Base-by-base conservation (phyloP, 2,797 vertebrate genomes). In the Rhinophrynus dorsalis region DNA sequence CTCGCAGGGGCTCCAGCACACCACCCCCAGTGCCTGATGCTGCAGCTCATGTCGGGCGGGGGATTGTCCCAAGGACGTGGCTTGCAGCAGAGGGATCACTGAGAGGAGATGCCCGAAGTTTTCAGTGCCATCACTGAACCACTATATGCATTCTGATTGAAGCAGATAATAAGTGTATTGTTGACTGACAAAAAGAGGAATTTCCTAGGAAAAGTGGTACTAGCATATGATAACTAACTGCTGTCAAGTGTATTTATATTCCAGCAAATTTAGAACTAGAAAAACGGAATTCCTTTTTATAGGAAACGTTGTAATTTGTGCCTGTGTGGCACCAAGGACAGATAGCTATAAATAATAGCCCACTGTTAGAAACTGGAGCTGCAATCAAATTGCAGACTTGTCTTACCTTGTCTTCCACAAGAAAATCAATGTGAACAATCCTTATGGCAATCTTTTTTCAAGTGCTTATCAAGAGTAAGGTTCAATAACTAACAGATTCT, bases 351-450 rank as follows among this genome's bases (percentile, higher is more conserved):
- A 74, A 18, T 51, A 10, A 72, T 29, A 62, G 59, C 18, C 48
- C 47, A 26, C 6, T 72, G 2, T 48, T 78, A 32, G 55, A 72
- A 20, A 48, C 74, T 47, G 47, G 47, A 24, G 55, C 47, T 48
- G 47, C 55, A 18, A 26, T 61, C 76, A 77, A 67, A 76, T 30
- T 35, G 50, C 6, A 50, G 23, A 52, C 51, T 52, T 52, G 0
- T 51, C 63, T 47, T 55, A 61, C 57, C 2, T 2, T 76, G 54
- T 50, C 76, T 57, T 20, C 74, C 9, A 42, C 18, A 76, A 42
- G 18, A 75, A 79, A 75, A 82, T 79, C 75, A 76, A 77, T 77
- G 66, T 23, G 54, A 51, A 10, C 30, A 64, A 27, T 76, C 33
- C 38, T 42, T 45, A 44, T 59, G 66, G 75, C 18, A 73, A 63